Conservation (phyloP, 2,113 vertebrate species). For the Oxyura jamaicensis region DNA sequence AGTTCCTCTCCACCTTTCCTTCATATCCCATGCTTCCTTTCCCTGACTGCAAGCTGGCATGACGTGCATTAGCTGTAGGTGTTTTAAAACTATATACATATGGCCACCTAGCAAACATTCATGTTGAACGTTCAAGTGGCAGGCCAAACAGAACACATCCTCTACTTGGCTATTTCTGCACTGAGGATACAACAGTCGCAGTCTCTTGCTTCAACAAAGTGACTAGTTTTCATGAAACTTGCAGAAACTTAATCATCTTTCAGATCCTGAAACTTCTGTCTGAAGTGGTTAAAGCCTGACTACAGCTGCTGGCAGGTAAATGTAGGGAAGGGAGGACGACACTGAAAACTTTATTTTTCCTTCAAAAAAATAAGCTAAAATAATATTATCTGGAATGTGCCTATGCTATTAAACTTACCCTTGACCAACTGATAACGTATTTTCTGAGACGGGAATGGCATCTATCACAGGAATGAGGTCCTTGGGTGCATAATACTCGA, state of each 20-base stretch:
- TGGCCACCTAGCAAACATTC: not conserved
- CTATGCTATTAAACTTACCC: not conserved
- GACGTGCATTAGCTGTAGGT: not conserved
- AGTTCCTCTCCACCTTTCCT: not conserved
- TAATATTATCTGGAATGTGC: not conserved
- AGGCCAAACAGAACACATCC: not conserved
- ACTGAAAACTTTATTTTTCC: not conserved
- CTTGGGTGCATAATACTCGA: not conserved
- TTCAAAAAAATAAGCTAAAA: not conserved
- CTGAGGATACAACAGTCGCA: not conserved
- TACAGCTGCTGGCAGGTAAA: not conserved
- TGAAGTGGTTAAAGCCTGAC: not conserved
- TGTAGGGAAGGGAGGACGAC: not conserved
- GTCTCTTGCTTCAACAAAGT: not conserved
- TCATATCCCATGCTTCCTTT: not conserved
- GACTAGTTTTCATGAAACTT: not conserved
- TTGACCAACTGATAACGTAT: not conserved
- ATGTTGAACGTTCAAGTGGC: accelerated
- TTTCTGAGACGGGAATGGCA: not conserved
- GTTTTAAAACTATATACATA: not conserved
- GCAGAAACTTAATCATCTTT: not conserved
- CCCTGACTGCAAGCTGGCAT: not conserved
- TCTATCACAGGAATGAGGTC: not conserved
- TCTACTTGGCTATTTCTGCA: not conserved
- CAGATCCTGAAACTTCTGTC: not conserved